phyloP scores from a whole-genome alignment of 2,888 invertebrate species.

The Aphrophora alni region DNA sequence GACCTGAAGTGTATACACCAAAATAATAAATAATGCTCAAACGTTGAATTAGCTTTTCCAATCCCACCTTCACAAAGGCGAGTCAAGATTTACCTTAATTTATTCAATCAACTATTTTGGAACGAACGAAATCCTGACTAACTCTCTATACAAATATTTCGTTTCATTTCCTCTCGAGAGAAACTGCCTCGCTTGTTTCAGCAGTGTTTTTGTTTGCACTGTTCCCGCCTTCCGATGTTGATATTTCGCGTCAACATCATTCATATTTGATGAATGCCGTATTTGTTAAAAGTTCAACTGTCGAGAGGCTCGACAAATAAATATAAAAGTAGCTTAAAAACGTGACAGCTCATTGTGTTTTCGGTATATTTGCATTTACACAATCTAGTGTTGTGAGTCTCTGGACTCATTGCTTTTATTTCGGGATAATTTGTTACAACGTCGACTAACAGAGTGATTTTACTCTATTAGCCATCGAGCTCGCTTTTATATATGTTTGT shows the following conservation, averaged over 20 bases:
- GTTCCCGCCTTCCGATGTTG: background rate
- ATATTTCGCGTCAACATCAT: background rate
- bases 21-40: no score
- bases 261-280: background rate
- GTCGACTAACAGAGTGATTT: no score
- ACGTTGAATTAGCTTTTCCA: no score
- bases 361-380: no score
- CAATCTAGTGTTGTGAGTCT: no score
- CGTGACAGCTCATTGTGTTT: background rate
- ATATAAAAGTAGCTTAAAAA: background rate
- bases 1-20: no score
- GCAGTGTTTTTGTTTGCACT: background rate
- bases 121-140: background rate
- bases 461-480: no score
- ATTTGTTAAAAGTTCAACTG: background rate
- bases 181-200: background rate
- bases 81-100: background rate
- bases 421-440: background rate
- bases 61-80: no score
- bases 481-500: no score
- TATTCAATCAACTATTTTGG: no score
- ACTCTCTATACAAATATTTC: background rate
- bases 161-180: background rate
- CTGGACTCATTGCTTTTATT: background rate
- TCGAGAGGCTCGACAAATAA: background rate